phyloP scores from a whole-genome alignment of 2,113 vertebrate species.

The Parus major region DNA sequence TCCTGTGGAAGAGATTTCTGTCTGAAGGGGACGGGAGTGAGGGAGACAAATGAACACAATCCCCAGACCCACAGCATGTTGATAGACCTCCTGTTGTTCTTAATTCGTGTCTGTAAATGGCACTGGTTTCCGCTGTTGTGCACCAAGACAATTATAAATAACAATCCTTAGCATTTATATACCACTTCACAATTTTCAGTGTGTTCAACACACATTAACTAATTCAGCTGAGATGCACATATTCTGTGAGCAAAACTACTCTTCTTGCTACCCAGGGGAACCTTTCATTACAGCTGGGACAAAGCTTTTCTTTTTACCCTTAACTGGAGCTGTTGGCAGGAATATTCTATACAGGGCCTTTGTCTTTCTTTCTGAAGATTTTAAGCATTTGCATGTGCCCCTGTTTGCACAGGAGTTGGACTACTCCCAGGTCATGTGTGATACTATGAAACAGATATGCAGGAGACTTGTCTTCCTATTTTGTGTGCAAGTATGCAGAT shows the following conservation, averaged over 20 bases:
- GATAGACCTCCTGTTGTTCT: slow-evolving; percentile 48
- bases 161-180: slow-evolving; percentile 2
- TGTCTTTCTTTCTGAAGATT: not conserved
- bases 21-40: not conserved
- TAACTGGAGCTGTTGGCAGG: not conserved
- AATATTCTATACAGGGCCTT: not conserved
- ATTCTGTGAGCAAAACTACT: slow-evolving; percentile 3
- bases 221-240: slow-evolving; percentile 33
- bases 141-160: slow-evolving; percentile 53
- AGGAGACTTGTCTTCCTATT: not conserved
- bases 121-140: slow-evolving; percentile 14
- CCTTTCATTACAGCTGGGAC: not conserved
- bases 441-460: not conserved
- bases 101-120: slow-evolving; percentile 23
- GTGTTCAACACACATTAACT: slow-evolving; percentile 7
- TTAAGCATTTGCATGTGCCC: not conserved
- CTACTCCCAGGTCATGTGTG: not conserved
- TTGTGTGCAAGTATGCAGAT: not conserved
- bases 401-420: not conserved
- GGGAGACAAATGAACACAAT: slow-evolving; percentile 29
- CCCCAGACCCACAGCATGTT: not conserved
- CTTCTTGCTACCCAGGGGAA: slow-evolving; percentile 1
- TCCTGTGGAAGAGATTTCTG: not conserved
- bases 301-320: not conserved
- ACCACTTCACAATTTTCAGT: slow-evolving; percentile 22